Evolutionary conservation across 2,888 invertebrate genomes (phyloP).

Genomic region (Odontothrips loti): DNA sequence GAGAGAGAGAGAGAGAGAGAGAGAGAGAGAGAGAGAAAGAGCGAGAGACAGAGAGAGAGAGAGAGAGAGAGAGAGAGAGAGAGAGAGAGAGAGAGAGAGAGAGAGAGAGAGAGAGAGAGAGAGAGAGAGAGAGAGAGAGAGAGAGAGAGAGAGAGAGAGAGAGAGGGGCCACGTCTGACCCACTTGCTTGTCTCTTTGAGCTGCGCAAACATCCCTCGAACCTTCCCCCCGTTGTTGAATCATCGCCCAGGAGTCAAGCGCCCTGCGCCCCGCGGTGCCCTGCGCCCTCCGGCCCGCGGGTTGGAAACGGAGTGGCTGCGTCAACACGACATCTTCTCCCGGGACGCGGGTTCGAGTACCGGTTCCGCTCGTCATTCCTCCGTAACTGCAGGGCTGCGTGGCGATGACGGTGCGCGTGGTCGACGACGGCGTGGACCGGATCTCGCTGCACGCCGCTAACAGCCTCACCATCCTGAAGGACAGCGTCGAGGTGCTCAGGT

Average conservation of each 20-base stretch:
- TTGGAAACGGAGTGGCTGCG: too few relatives aligned
- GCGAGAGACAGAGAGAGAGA: too few relatives aligned
- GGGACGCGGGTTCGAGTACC: background rate
- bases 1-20: background rate
- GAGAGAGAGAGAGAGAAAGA: too few relatives aligned
- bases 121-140: background rate
- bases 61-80: background rate
- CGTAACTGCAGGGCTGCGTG: background rate
- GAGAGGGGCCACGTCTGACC: too few relatives aligned
- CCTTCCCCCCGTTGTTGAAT: too few relatives aligned
- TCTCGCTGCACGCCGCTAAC: background rate
- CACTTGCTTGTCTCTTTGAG: too few relatives aligned
- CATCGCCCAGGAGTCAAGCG: background rate
- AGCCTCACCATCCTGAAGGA: background rate
- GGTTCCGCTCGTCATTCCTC: background rate
- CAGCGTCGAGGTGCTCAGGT: background rate
- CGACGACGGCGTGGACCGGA: background rate
- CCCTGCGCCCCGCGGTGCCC: too few relatives aligned
- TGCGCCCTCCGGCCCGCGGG: background rate
- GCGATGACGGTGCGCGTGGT: background rate
- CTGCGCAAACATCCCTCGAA: too few relatives aligned
- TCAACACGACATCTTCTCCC: too few relatives aligned
- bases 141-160: too few relatives aligned
- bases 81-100: too few relatives aligned
- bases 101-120: too few relatives aligned